phyloP scores from a whole-genome alignment of 2,888 invertebrate species.

The Pheosia tremula region DNA sequence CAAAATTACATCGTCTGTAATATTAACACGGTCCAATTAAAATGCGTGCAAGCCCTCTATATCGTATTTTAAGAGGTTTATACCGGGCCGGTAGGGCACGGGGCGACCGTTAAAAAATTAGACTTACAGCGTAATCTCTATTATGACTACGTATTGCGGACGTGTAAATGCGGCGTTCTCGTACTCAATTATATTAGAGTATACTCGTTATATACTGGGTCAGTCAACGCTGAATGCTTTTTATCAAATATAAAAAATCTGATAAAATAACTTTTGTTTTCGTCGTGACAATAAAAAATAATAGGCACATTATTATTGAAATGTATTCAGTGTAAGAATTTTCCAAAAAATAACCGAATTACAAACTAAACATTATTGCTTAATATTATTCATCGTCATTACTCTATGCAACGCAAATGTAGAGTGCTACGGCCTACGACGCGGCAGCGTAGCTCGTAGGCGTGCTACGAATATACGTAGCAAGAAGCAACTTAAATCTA shows the following conservation, averaged over 20 bases:
- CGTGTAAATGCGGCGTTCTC: constrained; percentile 10
- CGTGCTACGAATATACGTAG: constrained; percentile 43
- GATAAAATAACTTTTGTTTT: no score
- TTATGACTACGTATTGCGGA: constrained; percentile 23
- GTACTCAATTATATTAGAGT: constrained; percentile 6
- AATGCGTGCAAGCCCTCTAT: constrained; percentile 51
- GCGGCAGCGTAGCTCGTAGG: constrained; percentile 43
- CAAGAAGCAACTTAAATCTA: constrained; percentile 31
- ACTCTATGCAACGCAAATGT: background rate
- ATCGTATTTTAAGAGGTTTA: constrained; percentile 50
- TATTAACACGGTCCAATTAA: constrained; percentile 61
- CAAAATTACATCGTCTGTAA: constrained; percentile 44
- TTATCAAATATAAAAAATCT: no score
- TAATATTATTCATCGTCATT: no score
- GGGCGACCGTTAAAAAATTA: constrained; percentile 54
- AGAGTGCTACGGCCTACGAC: constrained; percentile 24
- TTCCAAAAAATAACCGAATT: no score
- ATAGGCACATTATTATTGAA: no score
- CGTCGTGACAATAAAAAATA: no score
- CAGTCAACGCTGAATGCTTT: background rate
- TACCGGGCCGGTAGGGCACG: constrained; percentile 35
- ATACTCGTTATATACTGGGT: constrained; percentile 4
- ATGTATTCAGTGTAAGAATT: no score
- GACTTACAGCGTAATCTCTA: constrained; percentile 48
- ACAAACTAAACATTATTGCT: no score